Percentiles rank a stretch among this genome's conserved stretches.
Evolutionary conservation across 2,113 vertebrate species (phyloP).

Genomic region (Maccullochella peelii): DNA sequence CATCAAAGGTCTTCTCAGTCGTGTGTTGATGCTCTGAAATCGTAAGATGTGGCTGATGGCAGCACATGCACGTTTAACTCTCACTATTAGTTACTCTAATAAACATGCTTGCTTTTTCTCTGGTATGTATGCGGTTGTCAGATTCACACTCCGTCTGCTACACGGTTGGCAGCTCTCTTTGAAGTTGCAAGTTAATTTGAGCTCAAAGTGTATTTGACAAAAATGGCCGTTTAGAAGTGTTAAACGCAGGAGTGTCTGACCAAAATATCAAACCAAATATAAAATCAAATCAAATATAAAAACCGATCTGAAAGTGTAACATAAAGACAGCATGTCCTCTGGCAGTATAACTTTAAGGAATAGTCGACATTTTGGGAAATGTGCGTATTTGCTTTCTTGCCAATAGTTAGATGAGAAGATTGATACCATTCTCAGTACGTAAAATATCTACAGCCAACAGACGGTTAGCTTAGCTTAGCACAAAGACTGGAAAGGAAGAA

Average conservation of each 20-base stretch:
- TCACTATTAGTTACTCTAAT: constrained; percentile 70
- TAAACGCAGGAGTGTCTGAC: constrained; percentile 15
- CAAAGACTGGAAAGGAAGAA: too few relatives aligned
- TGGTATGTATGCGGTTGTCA: constrained; percentile 65
- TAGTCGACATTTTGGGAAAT: background rate
- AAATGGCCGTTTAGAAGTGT: background rate
- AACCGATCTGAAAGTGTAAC: background rate
- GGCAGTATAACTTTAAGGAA: background rate
- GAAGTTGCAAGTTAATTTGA: constrained; percentile 43
- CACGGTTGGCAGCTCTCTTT: constrained; percentile 55
- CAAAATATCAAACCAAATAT: too few relatives aligned
- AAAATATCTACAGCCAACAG: background rate
- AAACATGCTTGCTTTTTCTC: constrained; percentile 62
- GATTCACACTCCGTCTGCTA: constrained; percentile 57
- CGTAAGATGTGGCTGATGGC: constrained; percentile 73
- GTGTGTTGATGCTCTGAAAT: constrained; percentile 53
- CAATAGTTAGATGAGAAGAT: constrained; percentile 6
- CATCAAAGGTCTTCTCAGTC: constrained; percentile 65
- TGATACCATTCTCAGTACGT: background rate
- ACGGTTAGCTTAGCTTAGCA: background rate
- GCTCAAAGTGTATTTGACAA: constrained; percentile 10
- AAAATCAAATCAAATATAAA: too few relatives aligned
- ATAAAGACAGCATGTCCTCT: constrained; percentile 7
- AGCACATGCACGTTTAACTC: constrained; percentile 62
- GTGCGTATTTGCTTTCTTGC: background rate